Percentiles rank a stretch among this genome's conserved stretches.
phyloP scores from a whole-genome alignment of 1,140 invertebrate species.

The Solenopsis invicta region DNA sequence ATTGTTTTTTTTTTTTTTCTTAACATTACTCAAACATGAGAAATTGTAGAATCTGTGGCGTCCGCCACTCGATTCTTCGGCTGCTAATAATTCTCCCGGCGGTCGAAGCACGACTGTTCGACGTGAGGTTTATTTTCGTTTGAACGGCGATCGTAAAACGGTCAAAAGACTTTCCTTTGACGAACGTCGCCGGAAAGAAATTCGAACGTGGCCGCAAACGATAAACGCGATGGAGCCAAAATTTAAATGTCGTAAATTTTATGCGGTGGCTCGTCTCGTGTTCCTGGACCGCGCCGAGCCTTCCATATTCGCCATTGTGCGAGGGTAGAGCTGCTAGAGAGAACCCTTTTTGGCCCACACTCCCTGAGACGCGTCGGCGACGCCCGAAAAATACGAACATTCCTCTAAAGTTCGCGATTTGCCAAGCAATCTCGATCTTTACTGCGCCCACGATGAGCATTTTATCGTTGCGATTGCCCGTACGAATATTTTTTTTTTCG shows the following conservation, averaged over 20 bases:
- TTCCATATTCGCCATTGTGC: slow-evolving; percentile 54
- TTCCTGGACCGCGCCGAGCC: slow-evolving; percentile 8
- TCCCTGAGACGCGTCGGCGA: slow-evolving; percentile 12
- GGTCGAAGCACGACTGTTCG: neutral
- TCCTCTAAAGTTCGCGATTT: slow-evolving; percentile 16
- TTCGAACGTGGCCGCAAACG: slow-evolving; percentile 65
- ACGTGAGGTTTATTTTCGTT: slow-evolving; percentile 44
- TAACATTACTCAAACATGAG: neutral
- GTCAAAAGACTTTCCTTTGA: slow-evolving; percentile 58
- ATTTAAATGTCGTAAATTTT: slow-evolving; percentile 81
- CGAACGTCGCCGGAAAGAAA: slow-evolving; percentile 66
- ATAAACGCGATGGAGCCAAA: slow-evolving; percentile 68
- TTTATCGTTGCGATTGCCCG: slow-evolving; percentile 18
- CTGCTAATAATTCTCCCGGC: slow-evolving; percentile 21
- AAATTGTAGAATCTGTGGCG: neutral
- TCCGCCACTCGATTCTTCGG: neutral
- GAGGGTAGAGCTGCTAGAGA: slow-evolving; percentile 21
- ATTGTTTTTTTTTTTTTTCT: neutral
- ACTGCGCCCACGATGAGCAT: neutral
- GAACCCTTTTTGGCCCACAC: slow-evolving; percentile 46
- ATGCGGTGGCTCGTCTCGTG: slow-evolving; percentile 50
- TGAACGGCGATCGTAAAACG: slow-evolving; percentile 53
- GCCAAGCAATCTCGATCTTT: slow-evolving; percentile 17
- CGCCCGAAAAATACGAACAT: slow-evolving; percentile 25
- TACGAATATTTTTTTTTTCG: neutral